These are phyloP conservation scores for Microcebus jonahi DNA, from an alignment of 2,113 vertebrate species.

Conservation along the genomic window DNA sequence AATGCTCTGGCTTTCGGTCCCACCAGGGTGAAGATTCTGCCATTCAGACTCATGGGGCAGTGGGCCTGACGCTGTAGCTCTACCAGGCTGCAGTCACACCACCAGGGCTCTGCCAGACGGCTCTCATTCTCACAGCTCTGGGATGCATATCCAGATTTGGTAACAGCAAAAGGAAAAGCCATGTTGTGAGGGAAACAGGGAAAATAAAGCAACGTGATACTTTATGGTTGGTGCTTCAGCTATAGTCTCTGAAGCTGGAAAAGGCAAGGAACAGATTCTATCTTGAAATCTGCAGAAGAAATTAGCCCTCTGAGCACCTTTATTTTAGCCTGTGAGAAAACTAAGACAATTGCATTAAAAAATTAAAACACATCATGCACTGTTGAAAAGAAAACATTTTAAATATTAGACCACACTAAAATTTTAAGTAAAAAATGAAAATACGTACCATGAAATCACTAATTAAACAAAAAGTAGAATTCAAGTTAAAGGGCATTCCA, in stretches of 20 bases:
- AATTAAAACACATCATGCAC: not conserved
- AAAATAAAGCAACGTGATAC: too few species aligned
- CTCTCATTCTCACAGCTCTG: not conserved
- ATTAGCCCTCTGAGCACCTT: not conserved
- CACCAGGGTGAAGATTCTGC: not conserved
- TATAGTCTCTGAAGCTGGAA: not conserved
- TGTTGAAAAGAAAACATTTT: not conserved
- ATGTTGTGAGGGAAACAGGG: not conserved
- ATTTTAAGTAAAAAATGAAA: not conserved
- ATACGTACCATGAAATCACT: not conserved
- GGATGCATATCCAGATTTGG: not conserved
- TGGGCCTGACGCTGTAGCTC: not conserved
- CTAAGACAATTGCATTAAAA: not conserved
- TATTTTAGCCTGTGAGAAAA: not conserved
- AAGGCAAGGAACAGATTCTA: not conserved
- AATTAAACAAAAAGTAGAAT: not conserved
- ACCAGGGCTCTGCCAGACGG: not conserved
- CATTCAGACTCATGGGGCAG: too few species aligned
- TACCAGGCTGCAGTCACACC: too few species aligned
- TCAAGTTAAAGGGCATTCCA: not conserved
- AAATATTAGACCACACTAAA: not conserved
- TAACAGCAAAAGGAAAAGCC: not conserved
- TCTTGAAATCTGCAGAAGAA: too few species aligned
- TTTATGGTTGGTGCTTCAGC: too few species aligned
- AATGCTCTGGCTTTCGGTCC: fast-evolving